phyloP scores from a whole-genome alignment of 1,140 invertebrate species.

The Aricia agestis region DNA sequence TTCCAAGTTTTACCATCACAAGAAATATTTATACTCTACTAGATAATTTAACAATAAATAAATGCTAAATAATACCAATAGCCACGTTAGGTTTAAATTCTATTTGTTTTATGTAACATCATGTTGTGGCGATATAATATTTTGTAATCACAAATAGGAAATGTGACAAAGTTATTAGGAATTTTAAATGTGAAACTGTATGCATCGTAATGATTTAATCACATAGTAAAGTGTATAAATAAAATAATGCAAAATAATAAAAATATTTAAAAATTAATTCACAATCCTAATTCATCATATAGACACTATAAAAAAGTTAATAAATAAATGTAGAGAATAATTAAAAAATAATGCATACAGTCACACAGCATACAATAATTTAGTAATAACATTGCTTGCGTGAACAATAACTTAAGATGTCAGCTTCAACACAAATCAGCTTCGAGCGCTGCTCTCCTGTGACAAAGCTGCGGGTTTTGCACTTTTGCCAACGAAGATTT shows the following conservation, averaged over 20 bases:
- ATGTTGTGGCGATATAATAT: not conserved
- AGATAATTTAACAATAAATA: not conserved
- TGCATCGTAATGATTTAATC: not conserved
- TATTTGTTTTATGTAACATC: not conserved
- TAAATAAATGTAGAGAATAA: not conserved
- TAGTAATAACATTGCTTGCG: not conserved
- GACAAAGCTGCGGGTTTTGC: constrained; percentile 30
- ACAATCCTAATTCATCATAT: not conserved
- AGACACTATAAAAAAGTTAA: not conserved
- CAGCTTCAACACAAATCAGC: constrained; percentile 41
- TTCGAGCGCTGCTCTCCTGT: constrained; percentile 27
- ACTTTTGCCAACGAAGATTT: constrained; percentile 63
- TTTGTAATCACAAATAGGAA: not conserved
- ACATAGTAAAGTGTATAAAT: not conserved
- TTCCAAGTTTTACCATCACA: not conserved
- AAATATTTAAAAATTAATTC: not conserved
- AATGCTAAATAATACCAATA: not conserved
- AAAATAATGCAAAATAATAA: not conserved
- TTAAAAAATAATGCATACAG: not conserved
- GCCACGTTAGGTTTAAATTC: not conserved
- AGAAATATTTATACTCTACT: not conserved
- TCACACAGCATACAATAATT: not conserved
- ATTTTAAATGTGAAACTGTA: not conserved
- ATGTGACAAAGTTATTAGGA: not conserved
- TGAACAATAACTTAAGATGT: constrained; percentile 7